Base-by-base conservation (phyloP, 2,113 vertebrate species). In the Alaudala cheleensis region DNA sequence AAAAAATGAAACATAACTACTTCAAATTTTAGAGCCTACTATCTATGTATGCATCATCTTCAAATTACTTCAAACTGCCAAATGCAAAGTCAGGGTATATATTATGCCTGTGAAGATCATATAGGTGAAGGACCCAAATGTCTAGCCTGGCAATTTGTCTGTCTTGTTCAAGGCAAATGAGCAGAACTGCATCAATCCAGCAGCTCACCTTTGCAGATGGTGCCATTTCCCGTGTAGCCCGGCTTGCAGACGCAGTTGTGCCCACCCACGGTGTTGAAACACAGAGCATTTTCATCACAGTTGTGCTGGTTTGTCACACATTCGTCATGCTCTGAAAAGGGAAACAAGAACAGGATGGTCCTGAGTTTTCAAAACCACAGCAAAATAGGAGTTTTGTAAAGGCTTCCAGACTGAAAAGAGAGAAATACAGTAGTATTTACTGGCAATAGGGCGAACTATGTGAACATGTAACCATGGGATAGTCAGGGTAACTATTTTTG, bases 241-340 rank as follows among this genome's bases (percentile, higher is more conserved):
- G 99, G 99, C 95, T 99, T 99, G 96, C 99, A 99, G 69, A 99
- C 98, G 81, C 99, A 99, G 97, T 98, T 99, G 97, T 99, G 99
- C 25, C 99, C 99, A 64, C 99, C 99, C 4, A 99, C 99, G 2
- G 99, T 99, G 97, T 99, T 99, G 96, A 99, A 99, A 94, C 99
- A 99, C 56, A 99, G 94, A 1, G 99, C 99, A 2, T 99, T 99
- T 89, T 99, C 98, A 78, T 99, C 99, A 56, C 99, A 99, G 97
- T 97, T 99, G 98, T 99, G 99, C 83, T 99, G 98, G 76, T 99
- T 99, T 40, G 98, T 99, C 96, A 98, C 65, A 69, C 99, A 99
- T 94, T 99, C 99, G 3, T 99, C 99, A 15, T 99, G 99, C 97
- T 99, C 99, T 99, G 92, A 80, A 98, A 98, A 54, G 65, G 64